Percentiles rank a stretch among this genome's conserved stretches.
These are phyloP conservation scores for Benthosema pterotum DNA, from an alignment of 2,797 vertebrate species.

Conservation along the genomic window DNA sequence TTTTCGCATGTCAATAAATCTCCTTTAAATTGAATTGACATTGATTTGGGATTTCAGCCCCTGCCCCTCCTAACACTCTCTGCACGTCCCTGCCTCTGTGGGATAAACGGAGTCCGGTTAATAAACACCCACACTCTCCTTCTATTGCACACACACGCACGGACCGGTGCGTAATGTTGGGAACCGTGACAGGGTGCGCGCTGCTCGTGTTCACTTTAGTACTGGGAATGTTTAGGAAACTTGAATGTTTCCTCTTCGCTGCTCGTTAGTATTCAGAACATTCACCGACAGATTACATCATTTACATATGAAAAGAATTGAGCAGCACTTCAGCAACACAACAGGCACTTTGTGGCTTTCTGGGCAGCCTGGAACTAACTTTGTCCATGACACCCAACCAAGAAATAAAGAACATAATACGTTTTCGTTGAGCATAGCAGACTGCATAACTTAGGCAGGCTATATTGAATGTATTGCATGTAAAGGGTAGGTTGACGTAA, in stretches of 20 bases:
- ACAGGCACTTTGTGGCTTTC: slow-evolving; percentile 86
- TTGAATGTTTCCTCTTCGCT: slow-evolving; percentile 44
- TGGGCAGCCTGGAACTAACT: slow-evolving; percentile 73
- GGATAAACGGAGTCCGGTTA: slow-evolving; percentile 46
- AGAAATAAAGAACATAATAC: slow-evolving; percentile 47
- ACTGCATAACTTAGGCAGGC: slow-evolving; percentile 12
- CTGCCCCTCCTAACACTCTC: no score
- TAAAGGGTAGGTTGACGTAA: background rate
- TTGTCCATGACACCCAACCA: slow-evolving; percentile 62
- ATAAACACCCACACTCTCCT: slow-evolving; percentile 52
- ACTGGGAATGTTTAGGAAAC: slow-evolving; percentile 28
- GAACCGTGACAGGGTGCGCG: slow-evolving; percentile 35
- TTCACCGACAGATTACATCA: slow-evolving; percentile 81
- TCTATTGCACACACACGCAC: slow-evolving; percentile 19
- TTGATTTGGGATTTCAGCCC: no score
- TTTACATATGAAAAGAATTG: slow-evolving; percentile 85
- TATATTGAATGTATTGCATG: slow-evolving; percentile 8
- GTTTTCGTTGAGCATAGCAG: background rate
- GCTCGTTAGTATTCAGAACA: slow-evolving; percentile 83
- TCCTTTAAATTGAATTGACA: no score
- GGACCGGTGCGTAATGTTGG: slow-evolving; percentile 41
- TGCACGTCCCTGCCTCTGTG: no score
- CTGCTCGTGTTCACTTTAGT: slow-evolving; percentile 38
- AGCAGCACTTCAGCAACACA: slow-evolving; percentile 83
- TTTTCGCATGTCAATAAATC: no score